Evolutionary conservation across 1,140 invertebrate species (phyloP), one percentile per base, ranked within the genome.

Genomic region (Pseudoatta argentina): DNA sequence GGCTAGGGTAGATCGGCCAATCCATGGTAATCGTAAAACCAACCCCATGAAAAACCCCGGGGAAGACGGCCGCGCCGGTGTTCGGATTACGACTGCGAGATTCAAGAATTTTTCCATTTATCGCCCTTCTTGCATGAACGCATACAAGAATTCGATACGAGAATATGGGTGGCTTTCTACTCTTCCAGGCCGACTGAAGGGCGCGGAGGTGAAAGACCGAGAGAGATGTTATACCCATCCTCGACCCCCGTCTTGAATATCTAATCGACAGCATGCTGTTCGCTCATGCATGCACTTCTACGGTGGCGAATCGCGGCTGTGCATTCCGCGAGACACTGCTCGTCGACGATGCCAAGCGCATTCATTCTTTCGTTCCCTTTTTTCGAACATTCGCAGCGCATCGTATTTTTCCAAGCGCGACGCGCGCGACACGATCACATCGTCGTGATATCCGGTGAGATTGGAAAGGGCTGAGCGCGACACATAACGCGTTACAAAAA

Each of bases 71-170:
- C 30, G 30, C 8, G 48, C 91, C 91, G 89, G 87, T 88, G 87
- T 72, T 90, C 87, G 92, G 91, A 95, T 94, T 94, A 94, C 94
- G 92, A 94, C 92, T 94, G 93, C 92, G 89, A 91, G 93, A 93
- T 93, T 93, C 91, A 94, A 94, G 94, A 95, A 95, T 95, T 95
- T 95, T 94, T 94, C 94, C 94, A 95, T 94, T 95, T 95, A 95
- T 94, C 94, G 94, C 91, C 91, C 87, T 88, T 93, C 92, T 93
- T 94, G 93, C 93, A 94, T 93, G 93, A 94, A 91, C 92, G 94
- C 94, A 92, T 94, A 92, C 93, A 92, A 94, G 92, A 94, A 94
- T 94, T 93, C 93, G 91, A 93, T 93, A 92, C 91, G 90, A 89
- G 92, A 93, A 94, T 94, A 93, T 93, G 92, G 91, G 89, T 91